A percentile compares a stretch with the other conserved stretches of the same genome.
These are phyloP conservation scores for Tyria jacobaeae DNA, from an alignment of 2,888 invertebrate species.

Conservation along the genomic window DNA sequence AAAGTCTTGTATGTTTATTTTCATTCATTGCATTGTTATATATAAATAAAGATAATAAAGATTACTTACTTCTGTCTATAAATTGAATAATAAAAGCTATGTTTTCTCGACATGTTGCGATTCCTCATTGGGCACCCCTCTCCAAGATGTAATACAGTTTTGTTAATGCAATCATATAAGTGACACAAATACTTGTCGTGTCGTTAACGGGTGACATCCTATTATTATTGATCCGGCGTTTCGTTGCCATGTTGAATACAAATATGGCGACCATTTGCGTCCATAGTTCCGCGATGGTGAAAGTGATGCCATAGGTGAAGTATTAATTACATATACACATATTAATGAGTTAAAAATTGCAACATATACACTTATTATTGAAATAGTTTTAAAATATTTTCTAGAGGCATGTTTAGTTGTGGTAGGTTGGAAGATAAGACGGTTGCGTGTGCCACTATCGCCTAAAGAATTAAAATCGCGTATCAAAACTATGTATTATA, in stretches of 20 bases:
- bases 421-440: neutral
- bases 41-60: too few species aligned
- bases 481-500: neutral
- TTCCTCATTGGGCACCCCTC: neutral
- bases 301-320: slow-evolving; percentile 62
- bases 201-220: slow-evolving; percentile 63
- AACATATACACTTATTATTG: slow-evolving; percentile 16
- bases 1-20: too few species aligned
- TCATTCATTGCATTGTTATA: too few species aligned
- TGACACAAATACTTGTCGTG: slow-evolving; percentile 62
- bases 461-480: neutral
- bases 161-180: slow-evolving; percentile 16
- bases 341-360: slow-evolving; percentile 51
- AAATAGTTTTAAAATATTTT: slow-evolving; percentile 23
- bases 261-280: slow-evolving; percentile 60
- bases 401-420: slow-evolving; percentile 17
- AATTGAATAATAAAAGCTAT: too few species aligned
- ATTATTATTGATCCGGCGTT: slow-evolving; percentile 71
- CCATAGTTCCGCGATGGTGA: slow-evolving; percentile 68
- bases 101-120: neutral
- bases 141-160: slow-evolving; percentile 4
- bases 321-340: slow-evolving; percentile 56
- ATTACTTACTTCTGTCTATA: too few species aligned
- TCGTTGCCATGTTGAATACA: slow-evolving; percentile 61
- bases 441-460: too few species aligned